phyloP scores from a whole-genome alignment of 1,140 invertebrate species.

The Drosophila ananassae region DNA sequence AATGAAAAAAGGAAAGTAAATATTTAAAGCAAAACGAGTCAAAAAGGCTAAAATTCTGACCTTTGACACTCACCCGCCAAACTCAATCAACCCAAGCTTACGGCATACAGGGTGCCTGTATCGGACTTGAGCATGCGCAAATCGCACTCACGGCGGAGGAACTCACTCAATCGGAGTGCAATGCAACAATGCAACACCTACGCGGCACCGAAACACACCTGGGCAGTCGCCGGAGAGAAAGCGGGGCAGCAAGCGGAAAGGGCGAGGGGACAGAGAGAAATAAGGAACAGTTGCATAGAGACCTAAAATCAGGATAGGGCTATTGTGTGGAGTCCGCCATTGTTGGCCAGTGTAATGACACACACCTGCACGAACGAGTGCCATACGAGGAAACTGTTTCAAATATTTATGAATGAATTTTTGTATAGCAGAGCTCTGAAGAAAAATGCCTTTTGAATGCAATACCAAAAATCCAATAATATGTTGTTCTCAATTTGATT shows the following conservation, averaged over 20 bases:
- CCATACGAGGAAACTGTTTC: slow-evolving; percentile 30
- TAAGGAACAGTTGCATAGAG: slow-evolving; percentile 55
- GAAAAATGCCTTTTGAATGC: not conserved
- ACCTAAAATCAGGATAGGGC: slow-evolving; percentile 35
- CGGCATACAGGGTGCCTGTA: slow-evolving; percentile 43
- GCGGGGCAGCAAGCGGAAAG: not conserved
- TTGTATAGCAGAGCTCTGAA: slow-evolving; percentile 27
- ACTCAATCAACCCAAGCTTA: slow-evolving; percentile 11
- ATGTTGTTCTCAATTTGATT: not conserved
- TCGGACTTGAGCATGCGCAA: slow-evolving; percentile 57
- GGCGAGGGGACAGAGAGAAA: not conserved
- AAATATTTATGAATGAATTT: slow-evolving; percentile 77
- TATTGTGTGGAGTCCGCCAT: slow-evolving; percentile 42
- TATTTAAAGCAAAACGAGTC: not conserved
- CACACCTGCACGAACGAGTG: slow-evolving; percentile 28
- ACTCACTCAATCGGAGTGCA: slow-evolving; percentile 42
- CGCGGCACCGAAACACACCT: slow-evolving; percentile 40
- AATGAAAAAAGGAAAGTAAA: not conserved
- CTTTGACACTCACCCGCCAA: not conserved
- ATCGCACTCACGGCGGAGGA: not conserved
- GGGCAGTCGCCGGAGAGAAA: slow-evolving; percentile 8
- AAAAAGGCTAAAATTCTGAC: not conserved
- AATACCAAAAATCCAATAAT: not conserved
- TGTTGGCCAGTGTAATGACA: slow-evolving; percentile 64
- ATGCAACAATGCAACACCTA: slow-evolving; percentile 62